These are phyloP conservation scores for Diplodus puntazzo DNA, from an alignment of 2,797 vertebrate species.

Conservation along the genomic window DNA sequence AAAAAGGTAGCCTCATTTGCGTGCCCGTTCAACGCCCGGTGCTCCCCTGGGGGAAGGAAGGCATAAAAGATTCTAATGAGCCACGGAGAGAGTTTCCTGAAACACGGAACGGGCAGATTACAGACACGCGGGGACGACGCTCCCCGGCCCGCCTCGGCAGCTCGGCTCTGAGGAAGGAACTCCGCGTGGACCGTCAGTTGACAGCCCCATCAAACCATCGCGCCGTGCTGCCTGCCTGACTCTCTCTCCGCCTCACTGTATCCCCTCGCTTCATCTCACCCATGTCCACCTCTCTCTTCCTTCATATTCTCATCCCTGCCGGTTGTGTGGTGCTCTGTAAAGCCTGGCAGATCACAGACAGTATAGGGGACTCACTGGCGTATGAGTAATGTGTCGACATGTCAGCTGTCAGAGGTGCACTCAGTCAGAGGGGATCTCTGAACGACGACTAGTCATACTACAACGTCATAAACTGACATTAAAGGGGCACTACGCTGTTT, in stretches of 20 bases:
- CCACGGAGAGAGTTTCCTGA: slow-evolving; percentile 59
- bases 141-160: slow-evolving; percentile 50
- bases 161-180: slow-evolving; percentile 50
- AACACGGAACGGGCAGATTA: slow-evolving; percentile 49
- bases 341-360: background rate
- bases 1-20: slow-evolving; percentile 77
- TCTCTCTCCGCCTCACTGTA: slow-evolving; percentile 37
- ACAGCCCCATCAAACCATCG: slow-evolving; percentile 65
- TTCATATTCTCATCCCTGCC: slow-evolving; percentile 5
- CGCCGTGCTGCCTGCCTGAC: slow-evolving; percentile 19
- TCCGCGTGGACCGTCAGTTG: slow-evolving; percentile 61
- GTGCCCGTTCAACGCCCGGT: slow-evolving; percentile 48
- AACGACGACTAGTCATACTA: background rate
- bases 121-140: slow-evolving; percentile 48
- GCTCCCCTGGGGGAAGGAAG: slow-evolving; percentile 58
- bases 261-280: slow-evolving; percentile 34
- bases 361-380: background rate
- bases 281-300: slow-evolving; percentile 6
- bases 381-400: background rate
- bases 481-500: too few relatives aligned
- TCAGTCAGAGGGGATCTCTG: background rate
- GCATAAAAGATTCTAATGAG: slow-evolving; percentile 76
- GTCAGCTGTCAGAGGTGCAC: background rate
- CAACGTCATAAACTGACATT: background rate
- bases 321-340: background rate